Conservation (phyloP, 2,888 invertebrate species). For the Dryobotodes eremita region DNA sequence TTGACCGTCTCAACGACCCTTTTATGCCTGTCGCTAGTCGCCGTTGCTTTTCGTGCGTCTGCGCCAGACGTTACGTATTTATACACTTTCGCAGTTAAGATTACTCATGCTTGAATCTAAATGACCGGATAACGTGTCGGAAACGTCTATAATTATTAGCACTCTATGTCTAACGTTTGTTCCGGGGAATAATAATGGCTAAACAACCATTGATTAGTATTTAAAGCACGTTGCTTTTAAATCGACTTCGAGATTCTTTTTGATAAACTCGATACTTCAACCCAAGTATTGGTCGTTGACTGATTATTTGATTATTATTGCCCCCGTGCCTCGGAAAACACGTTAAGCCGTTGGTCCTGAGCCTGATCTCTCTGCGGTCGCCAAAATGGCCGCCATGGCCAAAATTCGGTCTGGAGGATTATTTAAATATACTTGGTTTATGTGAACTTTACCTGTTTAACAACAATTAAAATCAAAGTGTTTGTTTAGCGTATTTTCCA, state of each 20-base stretch:
- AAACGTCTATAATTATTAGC: constrained; percentile 60
- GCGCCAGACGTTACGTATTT: constrained; percentile 13
- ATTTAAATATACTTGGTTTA: not conserved
- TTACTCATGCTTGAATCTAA: constrained; percentile 61
- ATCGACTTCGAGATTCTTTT: not conserved
- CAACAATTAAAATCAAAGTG: not conserved
- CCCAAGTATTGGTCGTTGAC: not conserved
- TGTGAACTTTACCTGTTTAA: not conserved
- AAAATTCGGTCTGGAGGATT: not conserved
- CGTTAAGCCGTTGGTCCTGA: too few species aligned
- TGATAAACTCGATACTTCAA: not conserved
- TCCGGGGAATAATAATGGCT: constrained; percentile 36
- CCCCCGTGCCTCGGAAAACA: not conserved
- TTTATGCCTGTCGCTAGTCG: not conserved
- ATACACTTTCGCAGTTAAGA: constrained; percentile 56
- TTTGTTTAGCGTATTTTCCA: constrained; percentile 6
- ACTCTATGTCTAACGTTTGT: constrained; percentile 29
- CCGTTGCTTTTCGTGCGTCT: constrained; percentile 14
- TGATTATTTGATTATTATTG: not conserved
- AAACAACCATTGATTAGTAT: constrained; percentile 34
- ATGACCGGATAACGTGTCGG: constrained; percentile 56
- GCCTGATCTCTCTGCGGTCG: too few species aligned
- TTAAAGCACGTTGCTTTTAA: constrained; percentile 27
- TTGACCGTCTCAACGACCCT: not conserved
- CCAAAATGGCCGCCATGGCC: not conserved